A percentile compares a stretch with the other conserved stretches of the same genome.
Evolutionary conservation across 64 coral and sea anemone genomes (phyloP).

Genomic region (Montipora foliosa): DNA sequence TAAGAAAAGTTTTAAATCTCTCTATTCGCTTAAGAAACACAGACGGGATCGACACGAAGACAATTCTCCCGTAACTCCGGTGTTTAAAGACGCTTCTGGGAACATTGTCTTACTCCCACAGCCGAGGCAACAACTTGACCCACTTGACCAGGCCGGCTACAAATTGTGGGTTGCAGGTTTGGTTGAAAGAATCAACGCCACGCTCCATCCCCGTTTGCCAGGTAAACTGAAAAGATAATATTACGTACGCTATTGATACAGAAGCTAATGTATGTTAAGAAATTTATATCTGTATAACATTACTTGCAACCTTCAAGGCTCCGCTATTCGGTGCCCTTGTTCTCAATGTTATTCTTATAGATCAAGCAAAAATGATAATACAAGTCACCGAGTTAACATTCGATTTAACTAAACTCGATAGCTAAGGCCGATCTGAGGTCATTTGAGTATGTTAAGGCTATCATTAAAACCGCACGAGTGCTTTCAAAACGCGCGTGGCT

Average conservation of each 20-base stretch:
- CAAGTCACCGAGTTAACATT: background rate
- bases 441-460: background rate
- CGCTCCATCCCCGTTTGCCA: background rate
- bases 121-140: background rate
- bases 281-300: no score
- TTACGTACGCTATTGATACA: no score
- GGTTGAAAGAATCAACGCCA: background rate
- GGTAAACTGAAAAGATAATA: background rate
- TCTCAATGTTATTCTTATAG: background rate
- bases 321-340: background rate
- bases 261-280: no score
- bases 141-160: conserved; percentile 4
- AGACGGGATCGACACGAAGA: background rate
- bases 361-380: background rate
- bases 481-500: background rate
- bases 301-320: no score
- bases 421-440: background rate
- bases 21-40: background rate
- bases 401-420: background rate
- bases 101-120: background rate
- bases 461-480: background rate
- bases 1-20: background rate
- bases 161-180: background rate
- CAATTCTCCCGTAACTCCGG: background rate
- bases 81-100: background rate